Evolutionary conservation across 2,888 invertebrate species (phyloP).

Genomic region (Pelosia muscerda): DNA sequence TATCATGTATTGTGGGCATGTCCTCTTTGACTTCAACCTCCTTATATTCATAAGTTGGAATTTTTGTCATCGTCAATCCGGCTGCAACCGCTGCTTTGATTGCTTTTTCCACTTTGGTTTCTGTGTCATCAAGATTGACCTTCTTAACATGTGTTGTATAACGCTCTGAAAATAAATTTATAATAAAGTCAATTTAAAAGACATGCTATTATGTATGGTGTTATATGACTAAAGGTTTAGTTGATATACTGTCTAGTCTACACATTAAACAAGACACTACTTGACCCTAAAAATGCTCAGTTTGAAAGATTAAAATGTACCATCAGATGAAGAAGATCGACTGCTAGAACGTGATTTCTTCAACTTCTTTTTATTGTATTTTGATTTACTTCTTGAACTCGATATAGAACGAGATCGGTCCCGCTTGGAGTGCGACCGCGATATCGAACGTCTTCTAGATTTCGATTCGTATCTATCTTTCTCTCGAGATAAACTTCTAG

Average conservation of each 20-base stretch:
- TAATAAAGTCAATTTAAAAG: background rate
- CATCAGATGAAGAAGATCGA: conserved; percentile 77
- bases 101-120: conserved; percentile 79
- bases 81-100: conserved; percentile 84
- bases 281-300: background rate
- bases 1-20: conserved; percentile 85
- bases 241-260: no score
- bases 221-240: no score
- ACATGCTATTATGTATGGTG: background rate
- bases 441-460: conserved; percentile 70
- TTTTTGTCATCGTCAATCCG: conserved; percentile 82
- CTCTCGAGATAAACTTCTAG: conserved; percentile 79
- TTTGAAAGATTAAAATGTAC: conserved; percentile 51
- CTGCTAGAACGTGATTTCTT: conserved; percentile 73
- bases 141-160: conserved; percentile 52
- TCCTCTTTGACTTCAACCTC: conserved; percentile 81
- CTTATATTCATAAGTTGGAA: conserved; percentile 83
- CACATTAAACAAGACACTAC: no score
- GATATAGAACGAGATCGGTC: conserved; percentile 73
- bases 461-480: conserved; percentile 76
- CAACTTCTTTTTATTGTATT: conserved; percentile 70
- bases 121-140: conserved; percentile 75
- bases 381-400: conserved; percentile 70
- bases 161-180: conserved; percentile 57
- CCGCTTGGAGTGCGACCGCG: conserved; percentile 69